These are phyloP conservation scores for Acipenser oxyrinchus DNA, from an alignment of 2,797 vertebrate genomes.

Conservation along the genomic window DNA sequence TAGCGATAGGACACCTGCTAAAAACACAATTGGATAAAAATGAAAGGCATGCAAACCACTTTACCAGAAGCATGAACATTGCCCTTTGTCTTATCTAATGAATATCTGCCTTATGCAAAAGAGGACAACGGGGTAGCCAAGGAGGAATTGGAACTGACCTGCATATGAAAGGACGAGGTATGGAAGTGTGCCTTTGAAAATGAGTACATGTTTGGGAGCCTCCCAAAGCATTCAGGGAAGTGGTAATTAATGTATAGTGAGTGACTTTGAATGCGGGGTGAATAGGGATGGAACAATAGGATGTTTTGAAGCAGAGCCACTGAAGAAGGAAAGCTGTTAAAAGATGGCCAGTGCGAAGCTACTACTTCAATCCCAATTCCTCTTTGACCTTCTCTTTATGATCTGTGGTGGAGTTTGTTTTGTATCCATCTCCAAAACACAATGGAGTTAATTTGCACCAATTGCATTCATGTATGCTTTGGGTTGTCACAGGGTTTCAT, in stretches of 20 bases:
- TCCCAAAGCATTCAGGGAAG: constrained; percentile 55
- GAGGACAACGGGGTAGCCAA: constrained; percentile 51
- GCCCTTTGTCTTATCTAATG: constrained; percentile 57
- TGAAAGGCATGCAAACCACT: constrained; percentile 69
- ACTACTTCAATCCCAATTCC: constrained; percentile 52
- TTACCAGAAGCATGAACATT: constrained; percentile 56
- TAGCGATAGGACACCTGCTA: constrained; percentile 57
- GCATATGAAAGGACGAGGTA: constrained; percentile 66
- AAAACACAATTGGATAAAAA: constrained; percentile 70
- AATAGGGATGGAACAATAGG: constrained; percentile 64
- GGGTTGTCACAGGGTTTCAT: constrained; percentile 15
- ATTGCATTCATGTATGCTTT: constrained; percentile 58
- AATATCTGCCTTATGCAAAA: constrained; percentile 69
- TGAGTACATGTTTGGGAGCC: constrained; percentile 56
- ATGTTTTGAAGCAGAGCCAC: constrained; percentile 56
- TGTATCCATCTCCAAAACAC: constrained; percentile 49
- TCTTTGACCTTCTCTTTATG: constrained; percentile 49
- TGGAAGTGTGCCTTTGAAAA: constrained; percentile 70
- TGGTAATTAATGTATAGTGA: constrained; percentile 75
- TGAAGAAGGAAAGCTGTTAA: constrained; percentile 58
- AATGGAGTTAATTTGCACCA: constrained; percentile 59
- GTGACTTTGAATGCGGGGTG: constrained; percentile 65
- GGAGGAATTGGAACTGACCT: constrained; percentile 53
- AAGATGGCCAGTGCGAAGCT: constrained; percentile 61
- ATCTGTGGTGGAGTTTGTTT: constrained; percentile 59